A percentile compares a stretch with the other conserved stretches of the same genome.
These are phyloP conservation scores for Motacilla tschutschensis DNA, from an alignment of 2,113 vertebrate species.

Conservation along the genomic window DNA sequence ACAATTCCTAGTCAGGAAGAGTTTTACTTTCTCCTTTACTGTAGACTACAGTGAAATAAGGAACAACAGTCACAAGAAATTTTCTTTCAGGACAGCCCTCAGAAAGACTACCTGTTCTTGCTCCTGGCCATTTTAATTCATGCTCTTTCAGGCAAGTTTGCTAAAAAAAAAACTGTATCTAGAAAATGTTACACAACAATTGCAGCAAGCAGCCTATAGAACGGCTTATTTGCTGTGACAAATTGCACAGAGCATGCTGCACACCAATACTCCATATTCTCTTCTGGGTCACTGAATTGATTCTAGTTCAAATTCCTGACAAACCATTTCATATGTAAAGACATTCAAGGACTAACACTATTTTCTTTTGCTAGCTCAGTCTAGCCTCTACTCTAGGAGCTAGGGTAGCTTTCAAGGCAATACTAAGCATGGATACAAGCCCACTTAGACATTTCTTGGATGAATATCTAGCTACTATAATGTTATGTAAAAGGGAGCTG, in stretches of 20 bases:
- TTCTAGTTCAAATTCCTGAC: constrained; percentile 29
- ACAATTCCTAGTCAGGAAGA: not conserved
- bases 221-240: constrained; percentile 8
- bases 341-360: not conserved
- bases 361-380: not conserved
- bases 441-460: not conserved
- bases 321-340: constrained; percentile 1
- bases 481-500: not conserved
- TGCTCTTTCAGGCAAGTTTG: not conserved
- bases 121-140: not conserved
- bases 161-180: not conserved
- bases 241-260: not conserved
- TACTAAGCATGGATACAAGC: not conserved
- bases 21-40: not conserved
- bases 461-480: not conserved
- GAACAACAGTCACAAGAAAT: not conserved
- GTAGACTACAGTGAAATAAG: not conserved
- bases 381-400: not conserved
- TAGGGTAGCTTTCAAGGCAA: not conserved
- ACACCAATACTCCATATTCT: not conserved
- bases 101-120: not conserved
- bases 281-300: constrained; percentile 26
- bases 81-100: not conserved
- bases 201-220: not conserved
- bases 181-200: not conserved